Percentiles rank a stretch among this genome's conserved stretches.
phyloP scores from a whole-genome alignment of 2,888 invertebrate genomes.

The Gonocerus acuteangulatus region DNA sequence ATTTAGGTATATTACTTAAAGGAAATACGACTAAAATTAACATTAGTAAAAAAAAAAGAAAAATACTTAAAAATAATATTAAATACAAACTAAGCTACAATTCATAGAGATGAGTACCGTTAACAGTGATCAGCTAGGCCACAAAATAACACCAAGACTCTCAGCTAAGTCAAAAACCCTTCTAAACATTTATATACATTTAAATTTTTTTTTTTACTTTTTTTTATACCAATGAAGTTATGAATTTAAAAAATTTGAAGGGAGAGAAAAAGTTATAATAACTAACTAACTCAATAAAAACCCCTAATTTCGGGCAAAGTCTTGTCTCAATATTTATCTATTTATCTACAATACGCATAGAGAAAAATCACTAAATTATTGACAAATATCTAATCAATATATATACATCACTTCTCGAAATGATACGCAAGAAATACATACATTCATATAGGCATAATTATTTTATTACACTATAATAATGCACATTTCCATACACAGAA shows the following conservation, averaged over 20 bases:
- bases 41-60: neutral
- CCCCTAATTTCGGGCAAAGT: slow-evolving; percentile 29
- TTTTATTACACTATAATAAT: neutral
- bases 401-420: neutral
- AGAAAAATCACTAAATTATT: slow-evolving; percentile 21
- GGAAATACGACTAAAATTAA: neutral
- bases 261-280: neutral
- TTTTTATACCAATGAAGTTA: slow-evolving; percentile 8
- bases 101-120: slow-evolving; percentile 7
- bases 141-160: slow-evolving; percentile 18
- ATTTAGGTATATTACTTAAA: neutral
- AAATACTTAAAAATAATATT: neutral
- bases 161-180: slow-evolving; percentile 11
- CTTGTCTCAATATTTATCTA: slow-evolving; percentile 30
- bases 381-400: slow-evolving; percentile 17
- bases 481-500: slow-evolving; percentile 8
- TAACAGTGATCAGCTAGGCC: slow-evolving; percentile 22
- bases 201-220: neutral
- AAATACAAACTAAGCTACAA: neutral
- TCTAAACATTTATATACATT: slow-evolving; percentile 1
- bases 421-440: slow-evolving; percentile 8
- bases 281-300: slow-evolving; percentile 21
- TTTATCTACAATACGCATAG: slow-evolving; percentile 32
- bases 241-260: neutral
- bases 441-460: slow-evolving; percentile 11